Evolutionary conservation across 2,113 vertebrate species (phyloP).

Genomic region (Nothoprocta pentlandii): DNA sequence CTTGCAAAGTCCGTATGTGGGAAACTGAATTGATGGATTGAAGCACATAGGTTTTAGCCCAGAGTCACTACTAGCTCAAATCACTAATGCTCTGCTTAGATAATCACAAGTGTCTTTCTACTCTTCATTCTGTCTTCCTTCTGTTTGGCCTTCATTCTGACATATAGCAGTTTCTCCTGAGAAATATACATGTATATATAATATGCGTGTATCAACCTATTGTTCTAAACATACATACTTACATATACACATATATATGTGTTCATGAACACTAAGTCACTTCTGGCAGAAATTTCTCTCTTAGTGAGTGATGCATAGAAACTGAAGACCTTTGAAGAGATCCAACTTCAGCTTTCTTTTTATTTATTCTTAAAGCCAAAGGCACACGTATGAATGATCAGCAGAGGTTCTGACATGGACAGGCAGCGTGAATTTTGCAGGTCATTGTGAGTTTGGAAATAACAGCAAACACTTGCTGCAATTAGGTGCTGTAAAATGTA

Average conservation of each 20-base stretch:
- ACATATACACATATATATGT: neutral
- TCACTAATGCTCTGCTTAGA: neutral
- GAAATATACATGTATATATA: no score
- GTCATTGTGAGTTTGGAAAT: neutral
- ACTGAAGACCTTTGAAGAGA: neutral
- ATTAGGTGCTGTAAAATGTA: accelerated
- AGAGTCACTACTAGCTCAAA: neutral
- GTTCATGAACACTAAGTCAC: neutral
- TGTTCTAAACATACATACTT: neutral
- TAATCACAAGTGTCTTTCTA: neutral
- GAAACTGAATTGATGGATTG: neutral
- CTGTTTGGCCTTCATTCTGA: neutral
- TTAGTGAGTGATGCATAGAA: neutral
- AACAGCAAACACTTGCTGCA: neutral
- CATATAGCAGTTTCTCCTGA: neutral
- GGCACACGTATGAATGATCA: neutral
- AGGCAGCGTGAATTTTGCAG: neutral
- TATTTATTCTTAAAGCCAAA: neutral
- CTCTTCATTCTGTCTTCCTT: neutral
- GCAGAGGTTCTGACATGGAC: neutral
- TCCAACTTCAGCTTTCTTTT: neutral
- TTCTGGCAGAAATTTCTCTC: neutral
- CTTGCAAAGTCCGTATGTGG: neutral
- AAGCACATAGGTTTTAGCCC: neutral
- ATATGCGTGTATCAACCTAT: neutral